Evolutionary conservation across 1,140 invertebrate genomes (phyloP).

Genomic region (Achroia grisella): DNA sequence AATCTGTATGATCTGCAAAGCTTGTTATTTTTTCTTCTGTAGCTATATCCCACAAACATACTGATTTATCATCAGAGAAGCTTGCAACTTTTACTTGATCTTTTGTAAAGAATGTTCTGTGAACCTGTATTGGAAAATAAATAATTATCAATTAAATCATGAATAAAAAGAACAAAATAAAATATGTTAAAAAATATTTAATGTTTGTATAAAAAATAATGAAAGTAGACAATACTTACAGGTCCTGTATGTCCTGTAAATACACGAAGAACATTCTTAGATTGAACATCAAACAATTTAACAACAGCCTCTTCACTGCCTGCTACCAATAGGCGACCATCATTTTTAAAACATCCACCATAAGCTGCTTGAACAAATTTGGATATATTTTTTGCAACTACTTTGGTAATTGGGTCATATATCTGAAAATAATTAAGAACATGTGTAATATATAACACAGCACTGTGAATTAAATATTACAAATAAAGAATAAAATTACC

Average conservation of each 20-base stretch:
- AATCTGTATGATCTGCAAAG: conserved; percentile 85
- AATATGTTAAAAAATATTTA: not conserved
- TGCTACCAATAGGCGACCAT: conserved; percentile 89
- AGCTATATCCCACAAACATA: conserved; percentile 91
- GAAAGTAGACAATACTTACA: conserved; percentile 34
- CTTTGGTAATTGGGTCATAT: conserved; percentile 92
- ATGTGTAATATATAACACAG: no score
- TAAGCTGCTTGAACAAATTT: conserved; percentile 90
- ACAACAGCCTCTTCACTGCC: conserved; percentile 92
- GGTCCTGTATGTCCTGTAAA: conserved; percentile 74
- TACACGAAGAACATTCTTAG: conserved; percentile 82
- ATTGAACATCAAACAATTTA: conserved; percentile 90
- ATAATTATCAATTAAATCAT: not conserved
- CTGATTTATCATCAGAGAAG: conserved; percentile 95
- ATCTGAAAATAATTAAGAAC: conserved; percentile 69
- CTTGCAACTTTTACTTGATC: conserved; percentile 88
- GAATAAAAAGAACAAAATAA: not conserved
- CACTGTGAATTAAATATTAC: no score
- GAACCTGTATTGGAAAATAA: conserved; percentile 74
- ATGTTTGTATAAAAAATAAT: not conserved
- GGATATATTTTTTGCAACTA: conserved; percentile 88
- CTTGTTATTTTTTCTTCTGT: conserved; percentile 81
- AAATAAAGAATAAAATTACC: no score
- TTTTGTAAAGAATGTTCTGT: conserved; percentile 87
- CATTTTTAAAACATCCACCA: conserved; percentile 88